Conservation (phyloP, 2,888 invertebrate genomes). For the Deilephila porcellus region DNA sequence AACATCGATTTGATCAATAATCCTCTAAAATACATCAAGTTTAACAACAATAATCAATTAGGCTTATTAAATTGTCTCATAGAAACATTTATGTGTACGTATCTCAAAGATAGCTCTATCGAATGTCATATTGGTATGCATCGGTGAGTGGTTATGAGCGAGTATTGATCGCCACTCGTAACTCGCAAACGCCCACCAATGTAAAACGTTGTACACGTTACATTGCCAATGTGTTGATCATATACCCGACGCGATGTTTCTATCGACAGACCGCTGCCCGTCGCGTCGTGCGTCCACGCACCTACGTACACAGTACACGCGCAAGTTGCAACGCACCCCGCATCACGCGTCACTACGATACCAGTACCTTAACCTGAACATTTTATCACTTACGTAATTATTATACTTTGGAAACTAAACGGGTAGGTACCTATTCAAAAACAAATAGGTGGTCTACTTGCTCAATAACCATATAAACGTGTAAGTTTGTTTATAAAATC, state of each 20-base stretch:
- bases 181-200: not conserved
- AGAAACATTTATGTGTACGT: conserved; percentile 65
- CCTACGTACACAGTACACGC: conserved; percentile 31
- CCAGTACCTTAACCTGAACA: conserved; percentile 23
- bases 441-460: conserved; percentile 52
- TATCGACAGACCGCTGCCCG: conserved; percentile 31
- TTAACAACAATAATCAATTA: conserved; percentile 80
- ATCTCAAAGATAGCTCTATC: conserved; percentile 55
- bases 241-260: conserved; percentile 25
- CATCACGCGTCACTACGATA: conserved; percentile 26
- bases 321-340: not conserved
- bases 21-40: conserved; percentile 83
- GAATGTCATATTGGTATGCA: conserved; percentile 46
- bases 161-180: conserved; percentile 14
- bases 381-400: conserved; percentile 29
- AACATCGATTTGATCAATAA: conserved; percentile 84
- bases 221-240: not conserved
- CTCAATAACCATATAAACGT: conserved; percentile 53
- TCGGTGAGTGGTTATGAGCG: conserved; percentile 38
- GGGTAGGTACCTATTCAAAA: conserved; percentile 51
- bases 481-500: conserved; percentile 59
- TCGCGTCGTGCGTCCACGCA: conserved; percentile 34
- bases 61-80: conserved; percentile 71
- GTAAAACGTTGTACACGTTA: conserved; percentile 2
- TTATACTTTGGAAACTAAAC: conserved; percentile 45